These are phyloP conservation scores for Acheta domesticus DNA, from an alignment of 2,888 invertebrate species.

Conservation along the genomic window DNA sequence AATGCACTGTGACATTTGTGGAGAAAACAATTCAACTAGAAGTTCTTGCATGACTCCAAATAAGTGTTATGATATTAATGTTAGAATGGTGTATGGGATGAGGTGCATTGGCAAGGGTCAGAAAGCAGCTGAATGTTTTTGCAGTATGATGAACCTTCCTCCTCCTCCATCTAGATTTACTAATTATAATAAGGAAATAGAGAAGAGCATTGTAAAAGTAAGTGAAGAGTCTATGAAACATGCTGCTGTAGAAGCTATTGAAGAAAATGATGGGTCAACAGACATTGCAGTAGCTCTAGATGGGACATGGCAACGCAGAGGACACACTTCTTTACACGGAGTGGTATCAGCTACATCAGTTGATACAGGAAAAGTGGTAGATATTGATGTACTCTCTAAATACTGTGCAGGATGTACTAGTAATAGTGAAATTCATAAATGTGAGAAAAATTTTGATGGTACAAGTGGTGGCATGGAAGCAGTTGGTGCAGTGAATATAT, in stretches of 20 bases:
- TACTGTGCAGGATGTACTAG: neutral
- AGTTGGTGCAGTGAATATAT: slow-evolving; percentile 28
- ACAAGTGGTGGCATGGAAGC: slow-evolving; percentile 32
- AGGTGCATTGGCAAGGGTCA: neutral
- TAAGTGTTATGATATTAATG: neutral
- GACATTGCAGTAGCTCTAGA: neutral
- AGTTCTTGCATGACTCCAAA: too few relatives aligned
- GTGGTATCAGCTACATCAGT: neutral
- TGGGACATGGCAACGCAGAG: neutral
- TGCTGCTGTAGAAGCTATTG: neutral
- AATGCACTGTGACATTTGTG: too few relatives aligned
- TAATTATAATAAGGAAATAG: too few relatives aligned
- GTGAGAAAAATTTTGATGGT: slow-evolving; percentile 25
- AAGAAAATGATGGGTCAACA: neutral
- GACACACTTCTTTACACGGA: neutral
- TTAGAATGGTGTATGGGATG: neutral
- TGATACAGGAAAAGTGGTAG: neutral
- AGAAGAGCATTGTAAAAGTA: too few relatives aligned
- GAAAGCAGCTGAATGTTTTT: neutral
- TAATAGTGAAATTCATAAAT: neutral
- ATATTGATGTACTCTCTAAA: neutral
- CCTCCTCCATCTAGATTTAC: neutral
- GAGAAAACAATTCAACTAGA: too few relatives aligned
- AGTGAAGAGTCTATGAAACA: neutral
- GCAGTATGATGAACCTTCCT: neutral